Evolutionary conservation across 1,140 invertebrate genomes (phyloP), one percentile per base, ranked within the genome.

Genomic region (Drosophila pseudoobscura): DNA sequence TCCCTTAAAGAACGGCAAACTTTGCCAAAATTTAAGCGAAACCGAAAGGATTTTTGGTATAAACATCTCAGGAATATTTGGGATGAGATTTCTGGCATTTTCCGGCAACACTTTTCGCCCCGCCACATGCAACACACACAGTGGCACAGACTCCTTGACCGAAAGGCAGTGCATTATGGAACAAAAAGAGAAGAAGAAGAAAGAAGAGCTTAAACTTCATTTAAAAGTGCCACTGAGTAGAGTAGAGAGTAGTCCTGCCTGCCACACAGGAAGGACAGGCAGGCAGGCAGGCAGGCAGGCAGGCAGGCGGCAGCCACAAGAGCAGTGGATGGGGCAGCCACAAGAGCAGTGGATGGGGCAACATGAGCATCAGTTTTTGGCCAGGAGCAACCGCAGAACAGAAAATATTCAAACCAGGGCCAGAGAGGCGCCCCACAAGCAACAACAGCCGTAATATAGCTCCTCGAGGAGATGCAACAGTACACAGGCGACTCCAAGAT

Each of bases 131-230:
- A 20, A 17, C 41, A 11, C 35, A 22, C 15, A 22, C 24, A 22
- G 20, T 13, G 20, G 26, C 11, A 58, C 17, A 13, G n/a, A 69
- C 56, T 52, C 17, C 56, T 73, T 73, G 80, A 77, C 76, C 77
- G 66, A 60, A 77, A 73, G 22, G 45, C 69, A 78, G 43, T 77
- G 53, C 64, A 85, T 85, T 77, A 77, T 74, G 57, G 58, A 66
- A 66, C 46, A 75, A 55, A 41, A 17, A 17, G 17, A 55, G 31
- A 17, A 17, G 0, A 41, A 26, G 24, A 26, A 26, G 24, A 26
- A 20, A 2, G n/a, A 73, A 52, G 44, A 62, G 55, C 69, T 68
- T 87, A 62, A 85, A 75, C 77, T 85, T 85, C 55, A 85, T 85
- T 80, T 85, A 80, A 85, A 74, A 74, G 62, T 75, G 64, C 69